Base-by-base conservation (phyloP, 2,797 vertebrate genomes). In the Pygocentrus nattereri region DNA sequence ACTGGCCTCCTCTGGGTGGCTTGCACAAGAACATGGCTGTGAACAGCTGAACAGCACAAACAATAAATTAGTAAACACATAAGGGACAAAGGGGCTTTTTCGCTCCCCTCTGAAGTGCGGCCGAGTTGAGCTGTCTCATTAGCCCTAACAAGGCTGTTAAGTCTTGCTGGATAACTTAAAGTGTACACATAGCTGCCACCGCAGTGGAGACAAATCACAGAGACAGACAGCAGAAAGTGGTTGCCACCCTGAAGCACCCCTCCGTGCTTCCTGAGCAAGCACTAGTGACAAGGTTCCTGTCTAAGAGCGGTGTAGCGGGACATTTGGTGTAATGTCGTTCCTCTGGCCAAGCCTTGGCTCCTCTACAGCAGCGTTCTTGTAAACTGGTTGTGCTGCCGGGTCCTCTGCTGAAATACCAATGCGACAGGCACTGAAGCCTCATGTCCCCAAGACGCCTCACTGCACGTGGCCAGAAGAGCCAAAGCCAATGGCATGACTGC, bases 361-460 rank as follows among this genome's bases (percentile, higher is more conserved):
- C 61, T 72, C 61, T 81, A 76, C 81, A 65, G 79, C 62, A 68
- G 77, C 58, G 73, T 79, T 85, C 41, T n/a, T 84, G 74, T 80
- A 86, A 82, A 86, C 81, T 74, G 82, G 64, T 67, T 78, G 74
- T 75, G 74, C 78, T 34, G 31, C 49, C 10, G n/a, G 5, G 11
- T 58, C 18, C 6, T 8, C 41, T 49, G 41, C 27, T 47, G 74
- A 80, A 87, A 83, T 85, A 81, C 78, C 71, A 84, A 87, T 85
- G 78, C 19, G 34, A 21, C 2, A 5, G 44, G 76, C 1, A 31
- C 70, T 82, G 70, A 72, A 84, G 67, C 80, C 61, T 61, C 59
- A 18, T 31, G 62, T 83, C 78, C 72, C 83, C 41, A 65, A 79
- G 73, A 34, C 72, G 1, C 67, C 73, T 79, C 11, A n/a, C 7